Base-by-base conservation (phyloP, 1,140 invertebrate species). In the Cherax quadricarinatus region DNA sequence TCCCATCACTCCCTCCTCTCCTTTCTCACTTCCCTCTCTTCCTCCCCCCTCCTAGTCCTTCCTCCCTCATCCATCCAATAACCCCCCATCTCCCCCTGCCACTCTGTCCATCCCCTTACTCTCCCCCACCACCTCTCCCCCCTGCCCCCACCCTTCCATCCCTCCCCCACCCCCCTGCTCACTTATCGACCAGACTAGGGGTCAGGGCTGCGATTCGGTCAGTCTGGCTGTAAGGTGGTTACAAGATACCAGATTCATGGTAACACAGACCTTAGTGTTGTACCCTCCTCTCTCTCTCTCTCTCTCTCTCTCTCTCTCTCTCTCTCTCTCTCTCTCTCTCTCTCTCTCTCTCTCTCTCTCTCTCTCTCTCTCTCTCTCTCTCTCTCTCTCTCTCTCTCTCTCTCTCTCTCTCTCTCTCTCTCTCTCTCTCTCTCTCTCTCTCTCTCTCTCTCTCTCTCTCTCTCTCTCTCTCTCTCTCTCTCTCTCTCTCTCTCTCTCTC, bases 131-230 rank as follows among this genome's bases (percentile, higher is more conserved):
- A 60, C 51, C 57, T 18, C 53, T 30, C 24, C 73, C 75, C 75
- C 51, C 53, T 78, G 21, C n/a, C 51, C 75, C 73, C 30, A n/a
- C 75, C 75, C n/a, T n/a, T n/a, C 75, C 85, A 73, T n/a, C n/a
- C 49, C 41, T 41, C 4, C 41, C 21, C 21, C 73, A 9, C 21
- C 78, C 78, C 78, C 49, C 78, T 49, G 53, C n/a, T 51, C 82
- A 30, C 82, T 48, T 75, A 75, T 75, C 70, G 70, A 75, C 70
- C 70, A 24, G n/a, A 10, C 21, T 14, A 30, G 70, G 70, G 70
- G 70, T 24, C 21, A 30, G 70, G 70, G 70, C n/a, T 24, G n/a
- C 7, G 70, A 5, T 21, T 24, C 5, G 24, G 5, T 4, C 5
- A 7, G 5, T 30, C 70, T 9, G 70, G 21, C 70, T 5, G n/a